Base-by-base conservation (phyloP, 2,113 vertebrate genomes). In the Eupsittula cactorum region DNA sequence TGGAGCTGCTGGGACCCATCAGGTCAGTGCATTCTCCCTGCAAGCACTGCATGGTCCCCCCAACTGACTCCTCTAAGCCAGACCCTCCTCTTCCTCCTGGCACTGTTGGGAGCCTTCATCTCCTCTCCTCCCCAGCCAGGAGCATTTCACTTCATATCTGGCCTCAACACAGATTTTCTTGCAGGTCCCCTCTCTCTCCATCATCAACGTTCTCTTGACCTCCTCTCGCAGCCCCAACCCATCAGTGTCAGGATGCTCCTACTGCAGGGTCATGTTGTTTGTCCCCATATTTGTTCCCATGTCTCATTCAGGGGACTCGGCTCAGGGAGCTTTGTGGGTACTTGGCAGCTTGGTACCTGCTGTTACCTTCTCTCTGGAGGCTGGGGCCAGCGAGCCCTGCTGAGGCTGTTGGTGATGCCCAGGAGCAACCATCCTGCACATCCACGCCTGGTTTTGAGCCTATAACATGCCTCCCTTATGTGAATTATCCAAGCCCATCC, bases 1-100 rank as follows among this genome's bases (percentile, higher is more conserved):
- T 0, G 0, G 46, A 67, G 60, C 77, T 63, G 29, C 77, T 53
- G 81, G 73, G 41, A 39, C 37, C 27, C 0, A 0, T 11, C 0
- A 2, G 37, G 24, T 69, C 2, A 3, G 13, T 16, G 39, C 64
- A 74, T 50, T 31, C 37, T 90, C 73, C 44, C 21, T 10, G 11
- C 0, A 1, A 76, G 68, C 0, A 4, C 64, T 55, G 39, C 35
- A 7, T 1, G 0, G 44, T 46, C 52, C 27, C 13, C 41, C 33
- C 71, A 47, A 9, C 33, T 31, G 52, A 12, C 12, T 60, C 10
- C 55, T 70, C 39, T 57, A 41, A 16, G 11, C 63, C 64, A 67
- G 85, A 25, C 5, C 14, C 19, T 78, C 14, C 20, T 64, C 23
- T 37, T 63, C 31, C 59, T 82, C 47, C 73, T 63, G 27, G 42